Evolutionary conservation across 2,888 invertebrate species (phyloP).

Genomic region (Mythimna albipuncta): DNA sequence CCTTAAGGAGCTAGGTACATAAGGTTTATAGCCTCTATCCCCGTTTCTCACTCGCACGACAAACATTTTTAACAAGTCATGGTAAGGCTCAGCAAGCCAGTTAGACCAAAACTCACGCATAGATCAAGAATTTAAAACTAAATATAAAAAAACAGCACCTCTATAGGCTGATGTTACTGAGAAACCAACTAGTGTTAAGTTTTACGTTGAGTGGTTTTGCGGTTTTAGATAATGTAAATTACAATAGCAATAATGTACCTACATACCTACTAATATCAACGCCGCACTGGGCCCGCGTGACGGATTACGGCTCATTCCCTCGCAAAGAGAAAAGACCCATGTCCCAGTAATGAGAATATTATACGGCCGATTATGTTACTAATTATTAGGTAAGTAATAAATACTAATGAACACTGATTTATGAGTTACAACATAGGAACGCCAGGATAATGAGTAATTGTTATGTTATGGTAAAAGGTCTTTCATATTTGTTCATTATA

Average conservation of each 20-base stretch:
- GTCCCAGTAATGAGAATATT: too few species aligned
- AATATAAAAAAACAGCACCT: too few species aligned
- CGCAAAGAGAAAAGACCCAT: too few species aligned
- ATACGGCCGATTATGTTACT: too few species aligned
- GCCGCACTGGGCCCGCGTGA: too few species aligned
- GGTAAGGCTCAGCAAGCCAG: background rate
- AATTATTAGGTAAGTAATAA: background rate
- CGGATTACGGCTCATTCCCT: too few species aligned
- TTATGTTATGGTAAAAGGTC: constrained; percentile 32
- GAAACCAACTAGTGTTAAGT: background rate
- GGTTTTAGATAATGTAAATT: constrained; percentile 1
- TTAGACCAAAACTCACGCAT: background rate
- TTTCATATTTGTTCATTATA: constrained; percentile 9
- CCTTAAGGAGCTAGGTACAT: too few species aligned
- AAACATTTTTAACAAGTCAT: too few species aligned
- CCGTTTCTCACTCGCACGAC: too few species aligned
- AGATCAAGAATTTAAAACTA: background rate
- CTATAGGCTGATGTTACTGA: background rate
- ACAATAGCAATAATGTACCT: background rate
- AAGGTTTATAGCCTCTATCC: too few species aligned
- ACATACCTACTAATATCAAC: too few species aligned
- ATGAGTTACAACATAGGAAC: constrained; percentile 4
- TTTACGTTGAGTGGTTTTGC: constrained; percentile 2
- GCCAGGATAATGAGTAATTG: constrained; percentile 45
- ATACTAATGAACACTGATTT: constrained; percentile 15